These are phyloP conservation scores for Nomada hirtipes DNA, from an alignment of 2,888 invertebrate species.

Conservation along the genomic window DNA sequence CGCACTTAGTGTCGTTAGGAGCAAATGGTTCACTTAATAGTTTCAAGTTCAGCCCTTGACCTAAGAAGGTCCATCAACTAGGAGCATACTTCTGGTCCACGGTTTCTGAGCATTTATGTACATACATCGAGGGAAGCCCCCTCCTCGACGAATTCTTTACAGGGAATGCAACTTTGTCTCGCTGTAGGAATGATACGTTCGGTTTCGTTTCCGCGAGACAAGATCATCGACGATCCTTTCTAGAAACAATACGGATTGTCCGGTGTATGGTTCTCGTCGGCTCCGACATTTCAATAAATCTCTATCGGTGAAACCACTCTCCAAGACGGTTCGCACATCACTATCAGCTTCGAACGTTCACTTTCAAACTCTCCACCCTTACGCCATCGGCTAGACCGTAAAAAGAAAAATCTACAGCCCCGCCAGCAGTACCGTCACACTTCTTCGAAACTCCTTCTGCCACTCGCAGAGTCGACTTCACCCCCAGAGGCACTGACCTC, in stretches of 20 bases:
- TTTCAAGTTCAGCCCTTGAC: background rate
- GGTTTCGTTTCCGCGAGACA: conserved; percentile 52
- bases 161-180: conserved; percentile 75
- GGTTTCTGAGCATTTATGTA: conserved; percentile 55
- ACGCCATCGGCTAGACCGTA: background rate
- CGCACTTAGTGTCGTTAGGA: background rate
- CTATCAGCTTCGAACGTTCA: background rate
- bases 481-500: background rate
- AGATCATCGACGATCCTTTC: conserved; percentile 12
- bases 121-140: conserved; percentile 38
- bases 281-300: conserved; percentile 19
- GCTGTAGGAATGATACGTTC: conserved; percentile 75
- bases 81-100: conserved; percentile 35
- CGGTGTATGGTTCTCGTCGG: background rate
- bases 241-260: background rate
- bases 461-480: background rate
- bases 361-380: background rate
- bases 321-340: background rate
- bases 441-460: background rate
- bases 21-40: background rate
- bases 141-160: conserved; percentile 30
- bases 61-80: conserved; percentile 14
- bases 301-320: background rate
- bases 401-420: background rate
- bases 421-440: background rate